Percentiles rank a stretch among this genome's conserved stretches.
Conservation (phyloP, 2,888 invertebrate species). For the Drosophila histrio region DNA sequence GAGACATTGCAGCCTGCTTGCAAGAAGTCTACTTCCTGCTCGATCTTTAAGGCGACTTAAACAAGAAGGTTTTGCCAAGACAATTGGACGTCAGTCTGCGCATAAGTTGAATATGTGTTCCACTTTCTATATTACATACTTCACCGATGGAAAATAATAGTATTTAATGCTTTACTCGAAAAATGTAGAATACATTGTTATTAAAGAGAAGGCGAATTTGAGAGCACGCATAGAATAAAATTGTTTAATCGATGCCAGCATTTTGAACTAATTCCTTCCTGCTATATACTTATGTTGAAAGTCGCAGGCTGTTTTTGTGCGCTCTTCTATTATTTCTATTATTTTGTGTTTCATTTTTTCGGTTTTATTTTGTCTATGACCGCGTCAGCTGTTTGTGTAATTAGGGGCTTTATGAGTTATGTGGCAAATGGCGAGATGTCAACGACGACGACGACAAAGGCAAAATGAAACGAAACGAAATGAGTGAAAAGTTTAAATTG, state of each 20-base stretch:
- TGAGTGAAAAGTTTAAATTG: conserved; percentile 48
- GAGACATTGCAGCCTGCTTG: no score
- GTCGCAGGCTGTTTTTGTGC: conserved; percentile 1
- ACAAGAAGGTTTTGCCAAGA: no score
- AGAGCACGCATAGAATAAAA: no score
- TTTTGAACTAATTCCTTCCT: neutral
- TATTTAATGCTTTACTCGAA: neutral
- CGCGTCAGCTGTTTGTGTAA: conserved; percentile 73
- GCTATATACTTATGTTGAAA: neutral
- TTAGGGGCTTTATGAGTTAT: conserved; percentile 73
- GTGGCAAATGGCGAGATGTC: conserved; percentile 6
- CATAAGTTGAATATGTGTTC: no score
- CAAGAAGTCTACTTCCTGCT: no score
- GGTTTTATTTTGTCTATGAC: conserved; percentile 40
- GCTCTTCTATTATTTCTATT: neutral
- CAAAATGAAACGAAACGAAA: conserved; percentile 16
- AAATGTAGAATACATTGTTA: no score
- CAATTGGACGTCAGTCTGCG: no score
- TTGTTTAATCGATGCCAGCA: neutral
- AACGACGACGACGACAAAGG: conserved; percentile 1
- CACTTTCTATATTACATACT: no score
- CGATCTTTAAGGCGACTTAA: no score
- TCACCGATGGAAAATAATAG: no score
- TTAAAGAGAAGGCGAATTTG: no score
- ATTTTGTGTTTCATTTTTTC: neutral